Base-by-base conservation (phyloP, 1,140 invertebrate genomes). In the Parapsyche elsis region DNA sequence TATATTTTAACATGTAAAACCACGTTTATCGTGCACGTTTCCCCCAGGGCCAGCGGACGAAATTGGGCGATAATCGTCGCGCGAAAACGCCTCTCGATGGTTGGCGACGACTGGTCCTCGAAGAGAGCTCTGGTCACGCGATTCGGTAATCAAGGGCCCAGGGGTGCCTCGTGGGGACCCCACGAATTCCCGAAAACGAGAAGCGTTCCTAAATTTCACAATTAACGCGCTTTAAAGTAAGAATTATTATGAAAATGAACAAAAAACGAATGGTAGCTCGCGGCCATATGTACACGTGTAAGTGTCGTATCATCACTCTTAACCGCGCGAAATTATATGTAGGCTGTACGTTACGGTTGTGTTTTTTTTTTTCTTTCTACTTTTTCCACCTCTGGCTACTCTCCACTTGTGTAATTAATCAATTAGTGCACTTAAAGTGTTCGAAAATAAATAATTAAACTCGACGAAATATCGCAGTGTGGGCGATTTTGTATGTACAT, bases 91-190 rank as follows among this genome's bases (percentile, higher is more conserved):
- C 21, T 14, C 5, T 49, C 49, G 70, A 82, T 73, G 81, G 81
- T 77, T 78, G 26, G 53, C 81, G 74, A 76, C 24, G 19, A 44
- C 76, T 75, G 53, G 24, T 23, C 64, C 23, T 30, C 44, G 79
- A 61, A 23, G 79, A 38, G 26, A 78, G 46, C 53, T 38, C 21
- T 45, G 30, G 64, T 76, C 81, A 83, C 81, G 81, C 81, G 81
- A 83, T 80, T 23, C 77, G 71, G 78, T 81, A 76, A 83, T 83
- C 81, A 83, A n/a, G 79, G 14, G 23, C 57, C 26, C 59, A 64
- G 49, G 53, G 19, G 16, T 26, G 14, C 71, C 24, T 30, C 71
- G 75, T 64, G 64, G 73, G 45, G 53, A 21, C 53, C 9, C 73
- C 2, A 26, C n/a, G 23, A 23, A 14, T 26, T 76, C 23, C 57